phyloP scores from a whole-genome alignment of 1,140 invertebrate genomes.

The Helicoverpa zea region DNA sequence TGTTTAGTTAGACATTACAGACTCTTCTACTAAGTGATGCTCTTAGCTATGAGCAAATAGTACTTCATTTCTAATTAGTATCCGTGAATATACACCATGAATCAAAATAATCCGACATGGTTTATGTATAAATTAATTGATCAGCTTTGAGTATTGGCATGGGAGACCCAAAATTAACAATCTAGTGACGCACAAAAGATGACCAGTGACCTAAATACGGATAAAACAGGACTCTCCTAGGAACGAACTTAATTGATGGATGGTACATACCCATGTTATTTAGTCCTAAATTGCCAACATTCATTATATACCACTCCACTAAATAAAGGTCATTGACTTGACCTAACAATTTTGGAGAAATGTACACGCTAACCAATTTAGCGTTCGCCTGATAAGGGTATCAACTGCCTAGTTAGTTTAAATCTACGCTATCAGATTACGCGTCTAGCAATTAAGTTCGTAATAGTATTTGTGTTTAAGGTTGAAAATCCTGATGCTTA shows the following conservation, averaged over 20 bases:
- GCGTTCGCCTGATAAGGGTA: not conserved
- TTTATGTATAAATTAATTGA: no score
- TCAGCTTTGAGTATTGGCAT: no score
- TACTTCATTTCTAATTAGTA: not conserved
- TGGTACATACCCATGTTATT: no score
- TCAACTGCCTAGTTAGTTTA: slow-evolving; percentile 19
- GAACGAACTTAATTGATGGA: no score
- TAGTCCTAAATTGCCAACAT: not conserved
- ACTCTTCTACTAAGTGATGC: not conserved
- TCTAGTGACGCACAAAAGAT: no score
- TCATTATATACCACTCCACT: not conserved
- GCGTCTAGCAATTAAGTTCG: slow-evolving; percentile 12
- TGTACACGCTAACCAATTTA: slow-evolving; percentile 10
- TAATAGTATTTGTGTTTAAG: slow-evolving; percentile 9
- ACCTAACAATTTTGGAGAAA: slow-evolving; percentile 18
- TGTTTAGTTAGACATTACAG: slow-evolving; percentile 18
- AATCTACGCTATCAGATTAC: slow-evolving; percentile 9
- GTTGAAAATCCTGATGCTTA: slow-evolving; percentile 6
- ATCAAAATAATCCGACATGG: no score
- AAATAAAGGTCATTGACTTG: slow-evolving; percentile 31
- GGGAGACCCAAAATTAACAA: no score
- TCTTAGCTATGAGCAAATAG: not conserved
- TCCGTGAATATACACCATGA: not conserved
- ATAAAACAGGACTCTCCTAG: no score
- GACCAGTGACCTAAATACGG: no score